phyloP scores from a whole-genome alignment of 1,140 invertebrate genomes.

The Saxidomus purpurata region DNA sequence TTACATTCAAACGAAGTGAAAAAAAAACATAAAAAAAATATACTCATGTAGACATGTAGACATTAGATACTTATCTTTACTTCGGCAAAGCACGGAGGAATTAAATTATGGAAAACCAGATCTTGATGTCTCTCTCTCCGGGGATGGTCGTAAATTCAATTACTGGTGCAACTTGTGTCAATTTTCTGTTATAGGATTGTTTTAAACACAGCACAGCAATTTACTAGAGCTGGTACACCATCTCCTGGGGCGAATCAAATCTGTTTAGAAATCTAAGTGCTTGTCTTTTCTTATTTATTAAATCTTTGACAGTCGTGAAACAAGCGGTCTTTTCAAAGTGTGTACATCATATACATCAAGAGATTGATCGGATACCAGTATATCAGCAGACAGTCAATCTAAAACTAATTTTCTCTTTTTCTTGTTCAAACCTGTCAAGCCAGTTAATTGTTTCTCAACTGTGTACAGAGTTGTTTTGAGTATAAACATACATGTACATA shows the following conservation, averaged over 20 bases:
- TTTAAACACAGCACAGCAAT: constrained; percentile 40
- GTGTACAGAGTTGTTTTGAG: not conserved
- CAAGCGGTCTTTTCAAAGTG: not conserved
- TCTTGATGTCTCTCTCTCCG: not conserved
- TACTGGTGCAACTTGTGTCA: constrained; percentile 28
- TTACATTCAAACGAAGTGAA: no score
- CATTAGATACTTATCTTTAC: constrained; percentile 7
- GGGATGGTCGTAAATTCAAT: constrained; percentile 2
- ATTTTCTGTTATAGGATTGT: constrained; percentile 6
- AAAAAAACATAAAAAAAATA: constrained; percentile 21
- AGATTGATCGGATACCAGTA: not conserved
- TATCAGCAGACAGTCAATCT: not conserved
- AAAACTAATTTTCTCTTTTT: not conserved
- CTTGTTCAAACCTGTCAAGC: not conserved
- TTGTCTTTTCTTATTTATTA: constrained; percentile 45
- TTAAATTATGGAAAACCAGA: constrained; percentile 36
- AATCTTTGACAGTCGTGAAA: constrained; percentile 11
- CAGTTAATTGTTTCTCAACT: not conserved
- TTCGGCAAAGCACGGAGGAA: constrained; percentile 25
- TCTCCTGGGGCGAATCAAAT: constrained; percentile 26
- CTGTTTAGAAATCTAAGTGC: constrained; percentile 41
- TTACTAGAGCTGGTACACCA: not conserved
- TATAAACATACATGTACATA: not conserved
- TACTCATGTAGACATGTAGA: not conserved
- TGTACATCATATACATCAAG: constrained; percentile 1